Base-by-base conservation (phyloP, 2,113 vertebrate genomes). In the Syngnathoides biaculeatus region DNA sequence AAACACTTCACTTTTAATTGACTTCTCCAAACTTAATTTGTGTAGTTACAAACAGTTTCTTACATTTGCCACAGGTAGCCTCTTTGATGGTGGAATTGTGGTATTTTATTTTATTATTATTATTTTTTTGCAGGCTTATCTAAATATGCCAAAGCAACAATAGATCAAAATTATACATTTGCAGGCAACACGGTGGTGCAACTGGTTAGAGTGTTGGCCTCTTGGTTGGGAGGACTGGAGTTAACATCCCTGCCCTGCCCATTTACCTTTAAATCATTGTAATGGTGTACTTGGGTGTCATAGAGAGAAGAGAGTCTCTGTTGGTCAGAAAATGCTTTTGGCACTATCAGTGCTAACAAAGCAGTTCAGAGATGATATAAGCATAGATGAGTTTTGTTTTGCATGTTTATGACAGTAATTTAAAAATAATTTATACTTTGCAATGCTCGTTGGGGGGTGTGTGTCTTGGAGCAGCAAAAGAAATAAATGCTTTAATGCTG, bases 1-100 rank as follows among this genome's bases (percentile, higher is more conserved):
- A 73, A 80, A 84, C 66, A 84, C 82, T 81, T 62, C 17, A 83
- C 59, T 77, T 81, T 84, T 78, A 86, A 89, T 88, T 77, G 76
- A 69, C 64, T 71, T 84, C 88, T 89, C 82, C 82, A 86, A 85
- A 75, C 63, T 43, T 72, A 68, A 87, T 81, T 68, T 86, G 83
- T 80, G 65, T 30, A 62, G 81, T 79, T 76, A 85, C 79, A 80
- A 80, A 80, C 77, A 85, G 82, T 85, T 74, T 74, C 73, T 84
- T 75, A 52, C 74, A 86, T 88, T 84, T 74, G 69, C 74, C 72
- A 9, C 48, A 79, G 66, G 75, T 75, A 79, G 85, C 84, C 76
- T 72, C 65, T 85, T 82, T 86, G 80, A 84, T 85, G 75, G 71
- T 65, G 61, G 79, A 85, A 82, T 71, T 72, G 82, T 74, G 48